phyloP scores from a whole-genome alignment of 2,113 vertebrate species.

The Aramus guarauna region DNA sequence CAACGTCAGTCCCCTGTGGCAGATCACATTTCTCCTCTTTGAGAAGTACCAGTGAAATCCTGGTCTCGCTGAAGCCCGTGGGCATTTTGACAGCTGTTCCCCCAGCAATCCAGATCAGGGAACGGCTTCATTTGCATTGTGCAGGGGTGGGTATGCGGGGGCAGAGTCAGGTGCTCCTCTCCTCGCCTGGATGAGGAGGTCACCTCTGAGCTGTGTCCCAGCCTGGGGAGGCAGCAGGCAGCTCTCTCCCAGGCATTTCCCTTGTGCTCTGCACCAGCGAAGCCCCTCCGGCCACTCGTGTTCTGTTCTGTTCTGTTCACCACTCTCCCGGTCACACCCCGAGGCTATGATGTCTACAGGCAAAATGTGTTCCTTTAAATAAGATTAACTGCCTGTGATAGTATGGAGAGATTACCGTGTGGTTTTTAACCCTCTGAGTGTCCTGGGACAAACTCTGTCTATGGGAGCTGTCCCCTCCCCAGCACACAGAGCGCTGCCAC shows the following conservation, averaged over 20 bases:
- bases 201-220: background rate
- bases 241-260: background rate
- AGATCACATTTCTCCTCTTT: background rate
- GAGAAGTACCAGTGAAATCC: background rate
- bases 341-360: background rate
- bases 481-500: background rate
- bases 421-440: background rate
- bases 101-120: background rate
- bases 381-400: background rate
- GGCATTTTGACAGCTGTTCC: background rate
- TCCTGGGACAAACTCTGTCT: background rate
- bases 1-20: background rate
- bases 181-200: background rate
- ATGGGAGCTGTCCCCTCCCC: background rate
- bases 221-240: background rate
- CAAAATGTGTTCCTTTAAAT: constrained; percentile 46
- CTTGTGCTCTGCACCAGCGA: background rate
- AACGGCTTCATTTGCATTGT: background rate
- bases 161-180: background rate
- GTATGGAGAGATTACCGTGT: background rate
- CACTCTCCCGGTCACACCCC: background rate
- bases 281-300: background rate
- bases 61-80: background rate
- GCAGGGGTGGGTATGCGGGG: background rate
- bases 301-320: background rate